Conservation (phyloP, 2,113 vertebrate genomes). For the Charina bottae region DNA sequence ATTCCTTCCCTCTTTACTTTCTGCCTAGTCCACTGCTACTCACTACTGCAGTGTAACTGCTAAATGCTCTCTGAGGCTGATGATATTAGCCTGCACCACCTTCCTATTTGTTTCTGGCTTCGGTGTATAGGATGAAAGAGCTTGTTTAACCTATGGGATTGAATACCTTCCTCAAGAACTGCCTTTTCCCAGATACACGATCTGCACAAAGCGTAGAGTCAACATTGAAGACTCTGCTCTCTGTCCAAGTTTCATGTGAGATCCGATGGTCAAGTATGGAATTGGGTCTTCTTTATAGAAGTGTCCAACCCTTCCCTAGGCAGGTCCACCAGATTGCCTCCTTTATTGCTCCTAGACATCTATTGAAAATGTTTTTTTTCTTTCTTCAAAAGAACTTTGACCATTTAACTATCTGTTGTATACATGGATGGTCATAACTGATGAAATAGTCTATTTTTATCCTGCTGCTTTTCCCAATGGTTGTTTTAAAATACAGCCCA, state of each 20-base stretch:
- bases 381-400: background rate
- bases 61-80: background rate
- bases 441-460: background rate
- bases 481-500: background rate
- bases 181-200: background rate
- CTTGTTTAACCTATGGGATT: background rate
- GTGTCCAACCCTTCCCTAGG: background rate
- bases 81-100: background rate
- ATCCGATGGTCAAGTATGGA: background rate
- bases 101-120: background rate
- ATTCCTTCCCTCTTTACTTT: background rate
- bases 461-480: background rate
- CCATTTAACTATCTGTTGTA: background rate
- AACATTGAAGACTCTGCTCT: background rate
- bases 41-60: background rate
- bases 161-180: background rate
- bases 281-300: background rate
- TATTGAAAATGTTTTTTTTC: background rate
- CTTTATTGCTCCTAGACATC: background rate
- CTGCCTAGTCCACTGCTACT: background rate
- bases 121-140: background rate
- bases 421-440: background rate
- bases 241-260: background rate
- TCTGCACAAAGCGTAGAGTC: background rate
- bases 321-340: background rate